Evolutionary conservation across 2,888 invertebrate genomes (phyloP).

Genomic region (Temnothorax ravouxi): DNA sequence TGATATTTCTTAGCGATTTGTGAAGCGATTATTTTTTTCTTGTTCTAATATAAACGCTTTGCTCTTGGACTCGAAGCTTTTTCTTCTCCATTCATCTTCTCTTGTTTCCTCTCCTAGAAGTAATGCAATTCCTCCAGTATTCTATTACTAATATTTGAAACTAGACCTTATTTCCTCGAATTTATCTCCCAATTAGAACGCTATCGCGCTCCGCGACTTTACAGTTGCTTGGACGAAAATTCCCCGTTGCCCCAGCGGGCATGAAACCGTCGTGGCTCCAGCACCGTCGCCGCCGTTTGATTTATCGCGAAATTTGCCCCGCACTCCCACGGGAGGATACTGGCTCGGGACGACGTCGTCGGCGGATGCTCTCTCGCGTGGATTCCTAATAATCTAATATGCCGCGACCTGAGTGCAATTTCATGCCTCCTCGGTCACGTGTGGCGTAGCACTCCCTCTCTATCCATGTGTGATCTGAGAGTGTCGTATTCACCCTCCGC

Average conservation of each 20-base stretch:
- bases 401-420: slow-evolving; percentile 75
- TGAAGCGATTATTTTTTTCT: background rate
- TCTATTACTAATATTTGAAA: slow-evolving; percentile 2
- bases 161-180: background rate
- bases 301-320: slow-evolving; percentile 73
- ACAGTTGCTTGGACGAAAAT: slow-evolving; percentile 65
- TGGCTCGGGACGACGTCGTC: slow-evolving; percentile 51
- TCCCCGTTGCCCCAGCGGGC: slow-evolving; percentile 62
- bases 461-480: slow-evolving; percentile 43
- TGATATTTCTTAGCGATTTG: background rate
- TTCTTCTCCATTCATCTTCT: background rate
- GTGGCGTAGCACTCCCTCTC: slow-evolving; percentile 14
- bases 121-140: background rate
- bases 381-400: slow-evolving; percentile 76
- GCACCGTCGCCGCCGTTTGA: slow-evolving; percentile 69
- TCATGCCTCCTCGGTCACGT: slow-evolving; percentile 76
- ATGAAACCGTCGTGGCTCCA: slow-evolving; percentile 42
- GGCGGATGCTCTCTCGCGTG: slow-evolving; percentile 59
- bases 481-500: slow-evolving; percentile 24
- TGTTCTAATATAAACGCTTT: background rate
- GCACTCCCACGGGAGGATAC: slow-evolving; percentile 58
- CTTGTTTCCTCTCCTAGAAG: background rate
- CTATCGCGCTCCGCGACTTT: slow-evolving; percentile 57
- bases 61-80: background rate
- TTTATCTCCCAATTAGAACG: slow-evolving; percentile 31